phyloP scores from a whole-genome alignment of 1,140 invertebrate species.

The Lordiphosa collinella region DNA sequence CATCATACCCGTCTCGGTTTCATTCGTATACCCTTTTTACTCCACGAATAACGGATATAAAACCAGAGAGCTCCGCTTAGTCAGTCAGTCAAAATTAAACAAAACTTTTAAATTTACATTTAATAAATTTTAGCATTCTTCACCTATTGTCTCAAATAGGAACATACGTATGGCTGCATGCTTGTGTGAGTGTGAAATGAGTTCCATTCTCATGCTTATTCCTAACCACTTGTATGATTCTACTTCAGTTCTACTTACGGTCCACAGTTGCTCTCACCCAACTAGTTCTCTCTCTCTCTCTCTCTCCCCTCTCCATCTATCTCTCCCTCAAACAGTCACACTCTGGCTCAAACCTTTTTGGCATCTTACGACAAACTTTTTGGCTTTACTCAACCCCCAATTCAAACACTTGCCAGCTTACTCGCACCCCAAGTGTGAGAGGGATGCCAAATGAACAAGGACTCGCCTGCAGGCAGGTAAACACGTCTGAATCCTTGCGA shows the following conservation, averaged over 20 bases:
- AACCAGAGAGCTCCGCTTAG: no score
- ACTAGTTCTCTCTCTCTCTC: conserved; percentile 1
- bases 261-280: conserved; percentile 42
- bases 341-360: conserved; percentile 6
- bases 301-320: conserved; percentile 9
- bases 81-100: no score
- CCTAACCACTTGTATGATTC: conserved; percentile 65
- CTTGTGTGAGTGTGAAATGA: no score
- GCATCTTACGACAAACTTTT: conserved; percentile 47
- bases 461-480: conserved; percentile 55
- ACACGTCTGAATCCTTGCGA: conserved; percentile 7
- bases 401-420: conserved; percentile 34
- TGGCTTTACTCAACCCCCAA: conserved; percentile 52
- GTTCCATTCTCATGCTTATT: conserved; percentile 15
- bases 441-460: conserved; percentile 31
- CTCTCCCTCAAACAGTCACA: conserved; percentile 33
- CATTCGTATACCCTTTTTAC: no score
- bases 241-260: conserved; percentile 22
- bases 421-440: conserved; percentile 21
- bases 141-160: no score
- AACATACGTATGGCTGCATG: not conserved
- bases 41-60: no score
- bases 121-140: not conserved
- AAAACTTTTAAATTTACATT: no score
- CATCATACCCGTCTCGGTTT: no score